Conservation (phyloP, 2,797 vertebrate genomes). For the Protosalanx chinensis region DNA sequence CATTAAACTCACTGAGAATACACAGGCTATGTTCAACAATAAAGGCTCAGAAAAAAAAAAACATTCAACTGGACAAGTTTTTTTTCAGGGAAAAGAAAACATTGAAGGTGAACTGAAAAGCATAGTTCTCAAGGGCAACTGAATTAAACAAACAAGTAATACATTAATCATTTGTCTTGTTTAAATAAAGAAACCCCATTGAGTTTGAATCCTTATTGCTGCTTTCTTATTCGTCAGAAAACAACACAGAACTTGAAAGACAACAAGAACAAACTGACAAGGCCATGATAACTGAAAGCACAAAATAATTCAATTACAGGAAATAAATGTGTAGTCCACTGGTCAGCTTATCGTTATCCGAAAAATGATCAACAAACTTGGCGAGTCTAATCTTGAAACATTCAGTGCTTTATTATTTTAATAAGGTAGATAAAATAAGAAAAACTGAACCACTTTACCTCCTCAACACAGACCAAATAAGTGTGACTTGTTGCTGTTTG, state of each 20-base stretch:
- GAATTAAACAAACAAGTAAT: not conserved
- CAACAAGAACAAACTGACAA: no score
- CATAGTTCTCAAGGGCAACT: no score
- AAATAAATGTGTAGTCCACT: not conserved
- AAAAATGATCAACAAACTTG: not conserved
- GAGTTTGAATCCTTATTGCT: no score
- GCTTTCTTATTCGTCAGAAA: not conserved
- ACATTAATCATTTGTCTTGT: not conserved
- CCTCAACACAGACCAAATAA: not conserved
- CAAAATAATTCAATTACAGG: not conserved
- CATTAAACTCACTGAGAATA: not conserved
- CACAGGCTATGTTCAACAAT: slow-evolving; percentile 4
- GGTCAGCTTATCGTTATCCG: not conserved
- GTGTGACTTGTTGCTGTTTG: not conserved
- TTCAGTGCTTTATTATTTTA: not conserved
- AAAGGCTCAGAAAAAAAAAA: not conserved
- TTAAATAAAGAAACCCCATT: not conserved
- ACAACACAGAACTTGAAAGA: no score
- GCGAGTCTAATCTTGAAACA: not conserved
- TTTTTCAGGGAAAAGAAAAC: not conserved
- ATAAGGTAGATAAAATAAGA: not conserved
- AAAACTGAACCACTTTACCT: no score
- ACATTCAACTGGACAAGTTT: not conserved
- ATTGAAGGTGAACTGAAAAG: not conserved
- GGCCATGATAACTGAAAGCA: not conserved